A percentile compares a stretch with the other conserved stretches of the same genome.
These are phyloP conservation scores for Megalops atlanticus DNA, from an alignment of 2,113 vertebrate species.

Conservation along the genomic window DNA sequence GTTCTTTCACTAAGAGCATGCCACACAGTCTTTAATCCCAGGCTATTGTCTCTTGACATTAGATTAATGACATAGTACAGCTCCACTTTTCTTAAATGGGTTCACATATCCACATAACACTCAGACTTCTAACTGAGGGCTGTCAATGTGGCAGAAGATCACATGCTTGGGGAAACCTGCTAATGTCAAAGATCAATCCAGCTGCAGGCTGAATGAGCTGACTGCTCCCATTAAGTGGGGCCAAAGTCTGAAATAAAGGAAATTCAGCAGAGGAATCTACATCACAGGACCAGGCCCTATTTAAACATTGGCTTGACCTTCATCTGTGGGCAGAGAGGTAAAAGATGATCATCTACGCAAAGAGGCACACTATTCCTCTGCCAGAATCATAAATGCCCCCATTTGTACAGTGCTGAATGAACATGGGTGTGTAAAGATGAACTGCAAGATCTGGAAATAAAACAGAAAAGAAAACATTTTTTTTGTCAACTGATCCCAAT, in stretches of 20 bases:
- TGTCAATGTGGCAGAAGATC: too few relatives aligned
- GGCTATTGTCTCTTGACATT: neutral
- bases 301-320: neutral
- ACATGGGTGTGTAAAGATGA: slow-evolving; percentile 15
- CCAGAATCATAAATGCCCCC: neutral
- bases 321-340: neutral
- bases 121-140: neutral
- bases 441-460: neutral
- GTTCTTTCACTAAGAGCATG: neutral
- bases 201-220: neutral
- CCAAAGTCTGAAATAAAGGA: neutral
- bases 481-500: slow-evolving; percentile 15
- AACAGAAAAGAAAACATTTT: neutral
- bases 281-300: neutral
- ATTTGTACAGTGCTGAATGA: neutral
- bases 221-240: neutral
- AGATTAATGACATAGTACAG: neutral
- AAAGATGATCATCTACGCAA: neutral
- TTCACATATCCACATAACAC: neutral
- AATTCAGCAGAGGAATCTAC: neutral
- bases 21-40: neutral
- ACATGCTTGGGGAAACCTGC: neutral
- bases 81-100: neutral
- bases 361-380: neutral
- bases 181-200: neutral